Evolutionary conservation across 2,888 invertebrate species (phyloP), one percentile per base, ranked within the genome.

Genomic region (Lasioglossum zephyrum): DNA sequence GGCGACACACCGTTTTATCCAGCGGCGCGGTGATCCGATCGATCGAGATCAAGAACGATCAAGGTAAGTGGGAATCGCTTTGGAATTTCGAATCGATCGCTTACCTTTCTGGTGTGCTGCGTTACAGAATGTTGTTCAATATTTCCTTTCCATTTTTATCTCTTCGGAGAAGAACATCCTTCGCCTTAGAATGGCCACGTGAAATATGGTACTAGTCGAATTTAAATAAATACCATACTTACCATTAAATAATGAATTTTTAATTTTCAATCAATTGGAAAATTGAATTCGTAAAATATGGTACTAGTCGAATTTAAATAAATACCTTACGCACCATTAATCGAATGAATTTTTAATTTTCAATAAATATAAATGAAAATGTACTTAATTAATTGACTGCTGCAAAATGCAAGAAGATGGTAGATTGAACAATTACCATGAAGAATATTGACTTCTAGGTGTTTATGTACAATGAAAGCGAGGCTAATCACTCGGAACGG

Each of bases 1-100:
- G 57, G n/a, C 57, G 57, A 4, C 57, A 4, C 57, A n/a, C n/a
- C 57, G 57, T 57, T 57, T 57, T 57, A n/a, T 57, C n/a, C 57
- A n/a, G 4, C 57, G n/a, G 9, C 53, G 8, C 53, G n/a, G 53
- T 9, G 22, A 57, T n/a, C 53, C 53, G 57, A 57, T 57, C 57
- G n/a, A n/a, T 57, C 66, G 66, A 31, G 66, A 66, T 66, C 36
- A 6, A 36, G 39, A 36, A 22, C 9, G 69, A 22, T n/a, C 31
- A 66, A 73, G 73, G 73, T 79, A 79, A 79, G 73, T 77, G 57
- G 57, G 57, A 57, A 49, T 49, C 47, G 47, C 22, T 26, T 73
- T 63, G 57, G 57, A n/a, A n/a, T 57, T 57, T 57, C 57, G n/a
- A 57, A 57, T 57, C 57, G 57, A 57, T n/a, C 57, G 57, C n/a